phyloP scores from a whole-genome alignment of 2,797 vertebrate species.

The Chaetodon trifasciatus region DNA sequence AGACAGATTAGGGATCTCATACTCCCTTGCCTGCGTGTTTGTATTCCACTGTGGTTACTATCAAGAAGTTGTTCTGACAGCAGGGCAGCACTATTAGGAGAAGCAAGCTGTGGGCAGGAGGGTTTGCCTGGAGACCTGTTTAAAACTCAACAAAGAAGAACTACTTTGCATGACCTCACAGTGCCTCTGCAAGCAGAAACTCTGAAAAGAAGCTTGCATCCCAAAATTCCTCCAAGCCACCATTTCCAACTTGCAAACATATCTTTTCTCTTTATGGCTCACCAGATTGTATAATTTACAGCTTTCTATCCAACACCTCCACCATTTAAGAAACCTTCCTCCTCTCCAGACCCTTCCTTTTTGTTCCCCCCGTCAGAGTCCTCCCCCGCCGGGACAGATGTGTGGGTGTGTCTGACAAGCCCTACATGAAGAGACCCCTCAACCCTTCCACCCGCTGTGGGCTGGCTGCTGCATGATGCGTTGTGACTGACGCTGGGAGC shows the following conservation, averaged over 20 bases:
- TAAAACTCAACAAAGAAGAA: conserved; percentile 59
- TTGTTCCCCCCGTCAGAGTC: conserved; percentile 13
- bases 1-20: conserved; percentile 24
- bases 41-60: conserved; percentile 61
- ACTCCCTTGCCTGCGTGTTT: conserved; percentile 37
- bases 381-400: conserved; percentile 38
- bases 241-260: conserved; percentile 22
- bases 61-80: conserved; percentile 70
- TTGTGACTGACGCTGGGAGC: conserved; percentile 68
- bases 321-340: conserved; percentile 16
- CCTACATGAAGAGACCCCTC: conserved; percentile 49
- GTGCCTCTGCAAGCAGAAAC: conserved; percentile 28
- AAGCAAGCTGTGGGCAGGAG: conserved; percentile 51
- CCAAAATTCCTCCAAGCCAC: conserved; percentile 27
- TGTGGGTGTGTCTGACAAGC: conserved; percentile 67
- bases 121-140: conserved; percentile 50
- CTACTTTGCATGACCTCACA: conserved; percentile 51
- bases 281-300: conserved; percentile 34
- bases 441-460: conserved; percentile 40
- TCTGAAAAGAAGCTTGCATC: conserved; percentile 22
- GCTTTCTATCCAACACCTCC: conserved; percentile 14
- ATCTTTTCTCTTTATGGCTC: neutral
- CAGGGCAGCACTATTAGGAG: conserved; percentile 64
- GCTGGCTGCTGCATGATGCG: conserved; percentile 67
- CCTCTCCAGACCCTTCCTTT: conserved; percentile 20